Evolutionary conservation across 2,113 vertebrate genomes (phyloP), one percentile per base, ranked within the genome.

Genomic region (Numida meleagris): DNA sequence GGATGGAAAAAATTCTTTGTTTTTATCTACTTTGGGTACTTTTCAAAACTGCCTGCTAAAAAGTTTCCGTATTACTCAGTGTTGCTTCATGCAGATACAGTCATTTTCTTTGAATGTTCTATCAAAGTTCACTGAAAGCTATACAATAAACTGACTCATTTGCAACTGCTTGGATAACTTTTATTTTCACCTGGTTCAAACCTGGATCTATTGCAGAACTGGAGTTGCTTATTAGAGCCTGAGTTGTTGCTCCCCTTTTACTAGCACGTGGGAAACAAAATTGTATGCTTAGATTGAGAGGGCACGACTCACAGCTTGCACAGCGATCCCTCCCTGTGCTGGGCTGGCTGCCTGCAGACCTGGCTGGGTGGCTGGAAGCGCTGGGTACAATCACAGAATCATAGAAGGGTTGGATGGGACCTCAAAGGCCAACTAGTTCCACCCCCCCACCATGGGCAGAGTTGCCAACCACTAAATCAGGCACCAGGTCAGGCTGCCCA

Each of bases 241-340:
- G 90, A 88, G 82, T 31, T 1, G 0, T 61, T 79, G 57, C 80
- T 93, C 67, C 57, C 51, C 80, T 88, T 90, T 92, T 93, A 94
- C 86, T 94, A 90, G 94, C 90, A 93, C 91, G 94, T 86, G 94
- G 90, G 90, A 94, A 96, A 93, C 72, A 90, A 93, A 96, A 86
- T 82, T 2, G 7, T 93, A 88, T 57, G 78, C 89, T 72, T 93
- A 84, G 90, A 93, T 96, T 94, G 70, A 86, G 79, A 90, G 88
- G 79, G 65, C 59, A 29, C 95, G 91, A 97, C 72, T 97, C 94
- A 91, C 0, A 0, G 55, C 85, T 85, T 3, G 7, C 21, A 79
- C 31, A 31, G 73, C 70, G 79, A 46, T 71, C 72, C 1, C 3
- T 31, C 53, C 78, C 84, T 75, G 15, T 68, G 71, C 85, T 77